Evolutionary conservation across 1,140 invertebrate species (phyloP).

Genomic region (Drosophila kurseongensis): DNA sequence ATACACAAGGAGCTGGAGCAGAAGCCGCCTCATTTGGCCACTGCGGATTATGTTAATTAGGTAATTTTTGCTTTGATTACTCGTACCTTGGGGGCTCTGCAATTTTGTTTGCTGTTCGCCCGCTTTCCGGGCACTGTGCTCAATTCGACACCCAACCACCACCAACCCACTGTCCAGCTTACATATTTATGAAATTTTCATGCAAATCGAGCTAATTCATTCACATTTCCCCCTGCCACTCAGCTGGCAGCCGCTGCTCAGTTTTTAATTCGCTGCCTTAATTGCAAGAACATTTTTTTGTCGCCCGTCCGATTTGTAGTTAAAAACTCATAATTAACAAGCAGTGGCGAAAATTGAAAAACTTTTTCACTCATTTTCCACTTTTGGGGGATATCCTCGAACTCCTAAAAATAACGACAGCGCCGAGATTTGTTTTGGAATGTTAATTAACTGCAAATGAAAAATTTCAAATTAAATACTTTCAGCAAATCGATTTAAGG

Average conservation of each 20-base stretch:
- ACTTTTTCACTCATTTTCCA: conserved; percentile 15
- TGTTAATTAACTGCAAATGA: conserved; percentile 20
- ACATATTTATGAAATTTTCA: conserved; percentile 82
- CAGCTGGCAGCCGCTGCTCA: conserved; percentile 30
- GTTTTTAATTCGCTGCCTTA: conserved; percentile 49
- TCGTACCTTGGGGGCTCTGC: conserved; percentile 64
- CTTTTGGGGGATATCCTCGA: neutral
- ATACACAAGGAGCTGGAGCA: conserved; percentile 13
- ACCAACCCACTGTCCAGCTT: conserved; percentile 46
- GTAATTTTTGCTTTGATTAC: conserved; percentile 84
- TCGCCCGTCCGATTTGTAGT: conserved; percentile 27
- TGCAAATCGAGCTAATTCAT: conserved; percentile 80
- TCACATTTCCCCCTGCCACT: conserved; percentile 49
- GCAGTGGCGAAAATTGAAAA: conserved; percentile 48
- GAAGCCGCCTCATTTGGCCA: conserved; percentile 73
- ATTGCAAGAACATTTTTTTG: conserved; percentile 43
- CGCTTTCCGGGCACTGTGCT: conserved; percentile 14
- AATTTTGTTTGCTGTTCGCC: conserved; percentile 51
- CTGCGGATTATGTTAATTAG: conserved; percentile 84
- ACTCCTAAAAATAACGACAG: conserved; percentile 5
- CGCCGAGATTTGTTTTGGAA: conserved; percentile 3
- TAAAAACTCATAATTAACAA: conserved; percentile 46
- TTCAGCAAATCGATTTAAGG: conserved; percentile 12
- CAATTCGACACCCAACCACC: neutral
- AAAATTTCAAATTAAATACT: conserved; percentile 12